These are phyloP conservation scores for Pontoporia blainvillei DNA, from an alignment of 2,113 vertebrate genomes.

Conservation along the genomic window DNA sequence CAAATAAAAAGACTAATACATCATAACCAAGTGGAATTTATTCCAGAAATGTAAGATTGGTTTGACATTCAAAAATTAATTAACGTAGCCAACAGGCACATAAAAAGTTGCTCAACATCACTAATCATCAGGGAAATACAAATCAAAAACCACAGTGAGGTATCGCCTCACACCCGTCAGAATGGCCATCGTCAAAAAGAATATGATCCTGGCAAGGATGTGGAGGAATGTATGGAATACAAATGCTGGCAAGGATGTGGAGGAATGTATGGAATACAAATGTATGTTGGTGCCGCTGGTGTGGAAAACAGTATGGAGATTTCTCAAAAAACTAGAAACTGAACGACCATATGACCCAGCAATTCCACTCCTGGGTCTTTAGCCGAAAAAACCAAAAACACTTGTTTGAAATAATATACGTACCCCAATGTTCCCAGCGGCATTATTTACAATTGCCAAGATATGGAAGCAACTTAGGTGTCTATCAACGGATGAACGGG, in stretches of 20 bases:
- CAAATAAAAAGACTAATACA: background rate
- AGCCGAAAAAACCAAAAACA: background rate
- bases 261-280: too few species aligned
- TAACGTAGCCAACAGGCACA: background rate
- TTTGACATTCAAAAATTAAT: background rate
- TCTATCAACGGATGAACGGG: accelerated
- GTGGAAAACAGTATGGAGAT: background rate
- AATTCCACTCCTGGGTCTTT: background rate
- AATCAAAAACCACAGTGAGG: background rate
- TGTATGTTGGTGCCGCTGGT: too few species aligned
- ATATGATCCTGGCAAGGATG: background rate
- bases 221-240: background rate
- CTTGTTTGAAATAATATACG: too few species aligned
- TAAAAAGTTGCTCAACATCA: background rate
- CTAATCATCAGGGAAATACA: background rate
- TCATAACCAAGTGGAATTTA: background rate
- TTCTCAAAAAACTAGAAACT: background rate
- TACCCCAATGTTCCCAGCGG: background rate
- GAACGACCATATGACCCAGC: background rate
- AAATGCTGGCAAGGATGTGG: background rate
- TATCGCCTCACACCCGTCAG: background rate
- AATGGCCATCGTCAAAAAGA: background rate
- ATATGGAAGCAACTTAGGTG: background rate
- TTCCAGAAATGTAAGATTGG: background rate
- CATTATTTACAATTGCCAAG: background rate